Evolutionary conservation across 2,888 invertebrate species (phyloP), one percentile per base, ranked within the genome.

Genomic region (Meloe dianella): DNA sequence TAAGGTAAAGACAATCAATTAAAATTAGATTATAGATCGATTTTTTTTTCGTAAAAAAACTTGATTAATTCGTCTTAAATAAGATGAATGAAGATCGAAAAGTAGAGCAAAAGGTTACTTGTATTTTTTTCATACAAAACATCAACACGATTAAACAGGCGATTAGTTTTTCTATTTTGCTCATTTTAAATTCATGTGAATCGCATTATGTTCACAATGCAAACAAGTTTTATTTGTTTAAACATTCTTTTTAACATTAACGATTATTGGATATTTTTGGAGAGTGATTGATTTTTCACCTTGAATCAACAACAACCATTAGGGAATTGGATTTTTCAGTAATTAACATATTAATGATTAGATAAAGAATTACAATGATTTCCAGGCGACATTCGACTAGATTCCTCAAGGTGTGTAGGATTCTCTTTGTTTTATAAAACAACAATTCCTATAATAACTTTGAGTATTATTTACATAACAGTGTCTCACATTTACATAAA

Each of bases 21-120:
- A 41, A 3, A 14, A 14, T 35, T 14, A 17, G n/a, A n/a, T n/a
- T n/a, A n/a, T n/a, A n/a, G n/a, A n/a, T n/a, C n/a, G n/a, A n/a
- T n/a, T n/a, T n/a, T n/a, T n/a, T n/a, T n/a, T n/a, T n/a, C n/a
- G n/a, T n/a, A n/a, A n/a, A n/a, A n/a, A n/a, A n/a, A n/a, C n/a
- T n/a, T n/a, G n/a, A n/a, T n/a, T n/a, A n/a, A n/a, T n/a, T n/a
- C n/a, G n/a, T n/a, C n/a, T n/a, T n/a, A n/a, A n/a, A 41, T 38
- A 0, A 51, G n/a, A 10, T 22, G 1, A 51, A 8, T 1, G 24
- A 41, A 60, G n/a, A 32, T 20, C 51, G 22, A 30, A 56, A 61
- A 61, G 61, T 61, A 51, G 61, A 54, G 30, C 61, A 32, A 10
- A 38, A 63, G 62, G 57, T 63, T 63, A 63, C 62, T n/a, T 63